These are phyloP conservation scores for Drosophila seclusa DNA, from an alignment of 2,888 invertebrate species.

Conservation along the genomic window DNA sequence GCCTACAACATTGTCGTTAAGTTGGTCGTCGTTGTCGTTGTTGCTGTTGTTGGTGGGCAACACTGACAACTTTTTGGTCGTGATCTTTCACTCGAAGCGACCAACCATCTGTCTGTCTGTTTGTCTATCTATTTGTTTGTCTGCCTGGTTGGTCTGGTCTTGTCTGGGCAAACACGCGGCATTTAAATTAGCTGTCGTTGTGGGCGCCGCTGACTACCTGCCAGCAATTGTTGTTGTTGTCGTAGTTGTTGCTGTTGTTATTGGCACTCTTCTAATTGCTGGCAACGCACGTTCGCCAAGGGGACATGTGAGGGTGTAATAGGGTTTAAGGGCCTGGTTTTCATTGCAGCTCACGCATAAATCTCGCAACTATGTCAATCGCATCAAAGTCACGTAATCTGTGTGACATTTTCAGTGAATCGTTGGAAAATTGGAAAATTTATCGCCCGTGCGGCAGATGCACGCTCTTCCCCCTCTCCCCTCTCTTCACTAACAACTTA, in stretches of 20 bases:
- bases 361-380: slow-evolving; percentile 81
- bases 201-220: slow-evolving; percentile 60
- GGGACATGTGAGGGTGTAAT: slow-evolving; percentile 13
- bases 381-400: slow-evolving; percentile 80
- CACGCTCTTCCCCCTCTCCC: slow-evolving; percentile 5
- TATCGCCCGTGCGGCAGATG: slow-evolving; percentile 55
- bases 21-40: slow-evolving; percentile 37
- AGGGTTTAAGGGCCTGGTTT: slow-evolving; percentile 32
- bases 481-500: slow-evolving; percentile 21
- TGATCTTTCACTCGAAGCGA: slow-evolving; percentile 77
- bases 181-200: slow-evolving; percentile 77
- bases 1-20: slow-evolving; percentile 62
- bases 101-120: slow-evolving; percentile 27
- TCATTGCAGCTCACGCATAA: slow-evolving; percentile 72
- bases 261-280: slow-evolving; percentile 70
- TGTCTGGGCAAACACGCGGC: slow-evolving; percentile 61
- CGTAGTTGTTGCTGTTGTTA: slow-evolving; percentile 27
- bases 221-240: slow-evolving; percentile 29
- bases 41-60: slow-evolving; percentile 33
- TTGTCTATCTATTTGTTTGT: not conserved
- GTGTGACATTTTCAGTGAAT: slow-evolving; percentile 81
- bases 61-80: slow-evolving; percentile 75
- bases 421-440: slow-evolving; percentile 78
- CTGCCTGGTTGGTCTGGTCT: slow-evolving; percentile 24
- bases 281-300: slow-evolving; percentile 64